Base-by-base conservation (phyloP, 1,140 invertebrate genomes). In the Thereuonema tuberculata region DNA sequence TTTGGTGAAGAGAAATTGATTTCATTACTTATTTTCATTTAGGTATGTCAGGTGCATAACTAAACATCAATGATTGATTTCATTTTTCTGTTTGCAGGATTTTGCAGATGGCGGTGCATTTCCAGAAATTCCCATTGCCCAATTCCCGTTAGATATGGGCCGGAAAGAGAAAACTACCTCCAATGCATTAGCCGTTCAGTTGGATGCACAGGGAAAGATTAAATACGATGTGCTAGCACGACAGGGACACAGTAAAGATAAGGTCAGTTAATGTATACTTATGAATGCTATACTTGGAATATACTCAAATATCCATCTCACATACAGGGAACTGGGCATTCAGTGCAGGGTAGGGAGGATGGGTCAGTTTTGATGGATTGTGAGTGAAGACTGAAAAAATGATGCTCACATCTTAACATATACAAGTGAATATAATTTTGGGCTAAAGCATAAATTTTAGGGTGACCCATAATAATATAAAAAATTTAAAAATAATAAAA, bases 21-120 rank as follows among this genome's bases (percentile, higher is more conserved):
- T 27, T 0, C 62, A 46, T 59, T 28, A 64, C 54, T 52, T 21
- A 63, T 69, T 56, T 56, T 77, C 2, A 23, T 58, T 27, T 62
- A 62, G 48, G 14, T 64, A 64, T 57, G 21, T 58, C 47, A 17
- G 43, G 37, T 28, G 59, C 15, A 46, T 28, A 23, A 17, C 50
- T 31, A 31, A n/a, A 21, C 23, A 24, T 17, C 20, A 20, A 3
- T n/a, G 2, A 56, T 46, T 2, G 46, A 17, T 14, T 28, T 21
- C 15, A 14, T 20, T 24, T 3, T 14, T 64, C 12, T 64, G 17
- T 57, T 47, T 63, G 29, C 64, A 82, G 79, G 88, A 90, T 75
- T 91, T 82, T 80, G 82, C 82, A 67, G 95, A 99, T 84, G 97
- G 97, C 5, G 97, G 97, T 14, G 92, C 97, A 0, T 99, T 94